phyloP scores from a whole-genome alignment of 2,113 vertebrate species.

The Pelvicachromis taeniatus region DNA sequence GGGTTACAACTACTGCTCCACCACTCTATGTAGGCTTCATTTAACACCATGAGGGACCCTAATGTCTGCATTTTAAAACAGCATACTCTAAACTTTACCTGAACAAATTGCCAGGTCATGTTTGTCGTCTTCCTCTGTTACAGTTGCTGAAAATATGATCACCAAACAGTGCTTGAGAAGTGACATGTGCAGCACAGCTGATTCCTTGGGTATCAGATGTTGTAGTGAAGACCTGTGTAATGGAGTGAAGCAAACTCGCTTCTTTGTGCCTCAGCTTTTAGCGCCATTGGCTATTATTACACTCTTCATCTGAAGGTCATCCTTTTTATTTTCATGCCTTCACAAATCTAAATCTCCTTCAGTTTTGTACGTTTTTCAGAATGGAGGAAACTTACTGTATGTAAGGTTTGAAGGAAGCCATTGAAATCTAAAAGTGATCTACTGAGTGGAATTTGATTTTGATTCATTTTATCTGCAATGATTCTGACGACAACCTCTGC shows the following conservation, averaged over 20 bases:
- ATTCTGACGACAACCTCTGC: not conserved
- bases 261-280: not conserved
- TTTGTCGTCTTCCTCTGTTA: not conserved
- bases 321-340: not conserved
- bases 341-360: not conserved
- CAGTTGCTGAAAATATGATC: constrained; percentile 33
- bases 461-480: not conserved
- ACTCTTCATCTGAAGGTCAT: not conserved
- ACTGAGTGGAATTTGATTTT: not conserved
- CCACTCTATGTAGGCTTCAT: not conserved
- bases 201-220: not conserved
- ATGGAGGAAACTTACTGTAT: not conserved
- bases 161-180: constrained; percentile 43
- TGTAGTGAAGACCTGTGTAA: constrained; percentile 31
- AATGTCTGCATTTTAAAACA: not conserved
- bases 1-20: constrained; percentile 4
- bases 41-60: not conserved
- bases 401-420: not conserved
- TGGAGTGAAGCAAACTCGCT: not conserved
- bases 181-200: not conserved
- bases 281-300: not conserved
- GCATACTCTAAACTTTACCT: not conserved
- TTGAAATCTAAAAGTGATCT: not conserved
- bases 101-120: not conserved
- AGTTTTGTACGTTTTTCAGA: not conserved